phyloP scores from a whole-genome alignment of 2,888 invertebrate species.

The Drosophila lutescens region DNA sequence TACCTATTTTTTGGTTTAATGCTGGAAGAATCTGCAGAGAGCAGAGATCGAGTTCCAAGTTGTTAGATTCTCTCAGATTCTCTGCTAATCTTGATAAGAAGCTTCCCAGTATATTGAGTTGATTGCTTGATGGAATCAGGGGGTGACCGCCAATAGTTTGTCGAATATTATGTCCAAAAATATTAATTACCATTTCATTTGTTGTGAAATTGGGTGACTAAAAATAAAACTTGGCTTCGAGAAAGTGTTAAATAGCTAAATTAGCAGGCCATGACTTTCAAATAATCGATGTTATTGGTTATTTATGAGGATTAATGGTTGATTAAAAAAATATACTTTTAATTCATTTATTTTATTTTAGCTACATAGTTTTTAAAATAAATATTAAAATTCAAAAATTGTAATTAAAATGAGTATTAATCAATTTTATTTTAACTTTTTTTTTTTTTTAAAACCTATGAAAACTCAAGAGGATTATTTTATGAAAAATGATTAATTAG shows the following conservation, averaged over 20 bases:
- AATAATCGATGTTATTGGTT: neutral
- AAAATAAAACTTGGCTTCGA: neutral
- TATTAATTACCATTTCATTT: neutral
- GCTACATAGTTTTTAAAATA: no score
- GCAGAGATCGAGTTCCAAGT: neutral
- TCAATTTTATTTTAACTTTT: no score
- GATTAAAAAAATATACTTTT: neutral
- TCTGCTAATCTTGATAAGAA: constrained; percentile 5
- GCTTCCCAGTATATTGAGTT: neutral
- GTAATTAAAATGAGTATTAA: no score
- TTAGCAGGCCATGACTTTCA: neutral
- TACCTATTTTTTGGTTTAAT: neutral
- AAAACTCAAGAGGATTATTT: no score
- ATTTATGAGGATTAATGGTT: neutral
- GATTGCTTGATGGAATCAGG: neutral
- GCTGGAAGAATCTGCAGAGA: constrained; percentile 36
- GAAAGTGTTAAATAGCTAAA: neutral
- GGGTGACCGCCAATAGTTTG: neutral
- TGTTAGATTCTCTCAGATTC: neutral
- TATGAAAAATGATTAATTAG: no score
- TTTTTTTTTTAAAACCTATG: no score
- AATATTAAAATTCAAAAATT: no score
- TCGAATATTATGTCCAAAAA: neutral
- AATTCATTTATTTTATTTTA: no score
- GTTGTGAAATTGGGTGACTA: constrained; percentile 15